Base-by-base conservation (phyloP, 1,140 invertebrate genomes). In the Nephila pilipes region DNA sequence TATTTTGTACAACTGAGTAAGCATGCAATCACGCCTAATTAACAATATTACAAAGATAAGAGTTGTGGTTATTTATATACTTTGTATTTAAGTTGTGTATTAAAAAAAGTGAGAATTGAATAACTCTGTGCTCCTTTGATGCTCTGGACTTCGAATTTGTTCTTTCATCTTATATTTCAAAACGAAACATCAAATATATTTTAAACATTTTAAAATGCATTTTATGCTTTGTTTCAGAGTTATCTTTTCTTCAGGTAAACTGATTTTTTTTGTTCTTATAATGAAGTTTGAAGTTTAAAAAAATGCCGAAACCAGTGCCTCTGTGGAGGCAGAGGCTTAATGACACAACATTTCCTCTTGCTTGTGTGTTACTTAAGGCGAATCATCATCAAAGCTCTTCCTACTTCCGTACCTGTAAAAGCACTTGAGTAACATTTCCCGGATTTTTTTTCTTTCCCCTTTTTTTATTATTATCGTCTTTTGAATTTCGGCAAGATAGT, bases 371-470 rank as follows among this genome's bases (percentile, higher is more conserved):
- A 87, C 85, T 87, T 87, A 87, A 87, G 55, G 55, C 55, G 85
- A 87, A 87, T 87, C 55, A 87, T 87, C 85, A 87, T 87, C 85
- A 87, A 87, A 87, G 85, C 55, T 36, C 85, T 87, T 87, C 85
- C 57, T 87, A 32, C 54, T 87, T 60, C 85, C 58, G 85, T 87
- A 87, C 85, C 85, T 87, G 85, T 22, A 87, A 87, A 63, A 87
- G 81, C 29, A 60, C 58, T 57, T 54, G 58, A 87, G 25, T 60
- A 60, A 87, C 85, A 87, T 87, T 87, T 87, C 85, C 85, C 85
- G 46, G 46, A 16, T 83, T 87, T 87, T 87, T 87, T 22, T 55
- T 54, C 12, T 36, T 55, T 22, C 55, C 54, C 54, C 29, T 83
- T 22, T 83, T 87, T 87, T 87, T 87, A 60, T 87, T 87, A 87